Conservation (phyloP, 2,888 invertebrate species). For the Pollenia amentaria region DNA sequence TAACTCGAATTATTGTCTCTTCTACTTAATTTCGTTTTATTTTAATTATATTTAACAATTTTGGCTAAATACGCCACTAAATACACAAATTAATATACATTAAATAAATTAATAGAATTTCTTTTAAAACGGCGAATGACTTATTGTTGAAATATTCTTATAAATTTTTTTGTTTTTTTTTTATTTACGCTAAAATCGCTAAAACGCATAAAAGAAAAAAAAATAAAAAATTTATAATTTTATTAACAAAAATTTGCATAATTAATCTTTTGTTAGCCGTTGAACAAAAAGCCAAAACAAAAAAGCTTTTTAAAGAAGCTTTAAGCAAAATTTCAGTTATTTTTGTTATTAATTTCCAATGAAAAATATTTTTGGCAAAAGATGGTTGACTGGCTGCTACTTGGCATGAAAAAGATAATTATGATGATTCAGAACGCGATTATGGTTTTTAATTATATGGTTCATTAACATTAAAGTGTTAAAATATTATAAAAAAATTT, state of each 20-base stretch:
- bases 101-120: conserved; percentile 29
- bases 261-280: conserved; percentile 31
- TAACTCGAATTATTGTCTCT: neutral
- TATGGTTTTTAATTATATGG: conserved; percentile 36
- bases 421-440: conserved; percentile 28
- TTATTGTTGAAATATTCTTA: conserved; percentile 43
- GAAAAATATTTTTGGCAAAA: conserved; percentile 2
- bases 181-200: neutral
- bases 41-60: neutral
- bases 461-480: conserved; percentile 56
- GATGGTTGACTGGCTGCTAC: conserved; percentile 11
- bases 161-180: neutral
- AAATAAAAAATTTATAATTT: neutral
- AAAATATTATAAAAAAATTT: neutral
- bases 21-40: neutral
- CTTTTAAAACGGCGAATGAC: conserved; percentile 26
- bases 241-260: conserved; percentile 46
- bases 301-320: conserved; percentile 4
- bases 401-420: neutral
- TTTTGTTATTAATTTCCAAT: neutral
- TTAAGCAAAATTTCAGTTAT: conserved; percentile 22
- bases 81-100: neutral
- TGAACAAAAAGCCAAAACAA: neutral
- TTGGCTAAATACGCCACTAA: neutral
- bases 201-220: conserved; percentile 39